Conservation (phyloP, 2,888 invertebrate genomes). For the Petrolisthes manimaculis region DNA sequence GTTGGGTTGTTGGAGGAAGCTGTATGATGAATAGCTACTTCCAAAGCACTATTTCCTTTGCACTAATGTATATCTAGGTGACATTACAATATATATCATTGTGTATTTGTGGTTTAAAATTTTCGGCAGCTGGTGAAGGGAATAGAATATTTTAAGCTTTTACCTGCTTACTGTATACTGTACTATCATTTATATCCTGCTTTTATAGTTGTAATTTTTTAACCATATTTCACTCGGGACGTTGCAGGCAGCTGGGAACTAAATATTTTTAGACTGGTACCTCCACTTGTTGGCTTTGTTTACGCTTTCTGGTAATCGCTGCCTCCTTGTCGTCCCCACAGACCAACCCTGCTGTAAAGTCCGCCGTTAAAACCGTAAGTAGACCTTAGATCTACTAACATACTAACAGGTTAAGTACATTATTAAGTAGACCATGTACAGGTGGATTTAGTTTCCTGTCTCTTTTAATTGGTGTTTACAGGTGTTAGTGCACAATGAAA, state of each 20-base stretch:
- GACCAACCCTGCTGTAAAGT: slow-evolving; percentile 94
- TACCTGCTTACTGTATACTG: background rate
- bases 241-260: background rate
- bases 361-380: slow-evolving; percentile 91
- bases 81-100: too few relatives aligned
- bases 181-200: background rate
- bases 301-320: slow-evolving; percentile 29
- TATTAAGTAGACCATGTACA: too few relatives aligned
- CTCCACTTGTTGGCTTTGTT: slow-evolving; percentile 20
- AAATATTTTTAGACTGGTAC: background rate
- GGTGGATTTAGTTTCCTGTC: too few relatives aligned
- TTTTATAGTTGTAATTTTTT: background rate
- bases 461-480: too few relatives aligned
- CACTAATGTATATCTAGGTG: too few relatives aligned
- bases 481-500: too few relatives aligned
- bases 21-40: too few relatives aligned
- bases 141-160: background rate
- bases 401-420: background rate
- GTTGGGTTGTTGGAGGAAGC: too few relatives aligned
- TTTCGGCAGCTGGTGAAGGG: background rate
- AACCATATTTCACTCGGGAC: background rate
- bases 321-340: slow-evolving; percentile 73
- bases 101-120: background rate
- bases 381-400: slow-evolving; percentile 19
- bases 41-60: too few relatives aligned